Percentiles rank a stretch among this genome's conserved stretches.
These are phyloP conservation scores for Chaenocephalus aceratus DNA, from an alignment of 2,113 vertebrate genomes.

Conservation along the genomic window DNA sequence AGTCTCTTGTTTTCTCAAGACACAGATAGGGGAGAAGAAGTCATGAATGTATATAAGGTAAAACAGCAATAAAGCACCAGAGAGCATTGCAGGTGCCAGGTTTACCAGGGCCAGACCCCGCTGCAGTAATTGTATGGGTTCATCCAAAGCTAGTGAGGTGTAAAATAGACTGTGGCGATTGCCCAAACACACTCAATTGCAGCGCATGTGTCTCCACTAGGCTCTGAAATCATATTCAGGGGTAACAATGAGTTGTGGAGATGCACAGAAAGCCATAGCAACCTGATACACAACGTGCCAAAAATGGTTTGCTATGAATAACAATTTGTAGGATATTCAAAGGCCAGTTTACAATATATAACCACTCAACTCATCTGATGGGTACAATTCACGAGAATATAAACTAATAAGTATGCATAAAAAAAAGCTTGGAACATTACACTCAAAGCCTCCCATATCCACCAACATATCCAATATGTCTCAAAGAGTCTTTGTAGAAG, in stretches of 20 bases:
- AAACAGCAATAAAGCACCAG: constrained; percentile 45
- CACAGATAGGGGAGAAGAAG: constrained; percentile 61
- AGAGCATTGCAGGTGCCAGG: constrained; percentile 53
- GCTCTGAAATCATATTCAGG: constrained; percentile 69
- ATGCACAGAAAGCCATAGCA: constrained; percentile 38
- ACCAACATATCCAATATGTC: constrained; percentile 58
- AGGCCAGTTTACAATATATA: constrained; percentile 17
- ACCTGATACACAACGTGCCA: constrained; percentile 14
- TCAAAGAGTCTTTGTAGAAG: constrained; percentile 45
- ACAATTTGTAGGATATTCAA: constrained; percentile 34
- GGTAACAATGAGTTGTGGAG: constrained; percentile 58
- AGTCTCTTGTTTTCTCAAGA: constrained; percentile 59
- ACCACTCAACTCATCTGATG: constrained; percentile 12
- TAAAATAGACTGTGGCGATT: constrained; percentile 81
- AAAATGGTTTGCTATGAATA: constrained; percentile 41
- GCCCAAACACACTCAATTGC: constrained; percentile 62
- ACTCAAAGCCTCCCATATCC: constrained; percentile 33
- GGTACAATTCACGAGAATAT: background rate
- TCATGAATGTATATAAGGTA: constrained; percentile 81
- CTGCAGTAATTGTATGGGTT: constrained; percentile 74
- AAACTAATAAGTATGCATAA: background rate
- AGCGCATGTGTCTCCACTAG: constrained; percentile 65
- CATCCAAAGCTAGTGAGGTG: constrained; percentile 81
- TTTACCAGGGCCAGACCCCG: constrained; percentile 62
- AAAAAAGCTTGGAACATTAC: too few species aligned